These are phyloP conservation scores for Scopus umbretta DNA, from an alignment of 2,113 vertebrate genomes.

Conservation along the genomic window DNA sequence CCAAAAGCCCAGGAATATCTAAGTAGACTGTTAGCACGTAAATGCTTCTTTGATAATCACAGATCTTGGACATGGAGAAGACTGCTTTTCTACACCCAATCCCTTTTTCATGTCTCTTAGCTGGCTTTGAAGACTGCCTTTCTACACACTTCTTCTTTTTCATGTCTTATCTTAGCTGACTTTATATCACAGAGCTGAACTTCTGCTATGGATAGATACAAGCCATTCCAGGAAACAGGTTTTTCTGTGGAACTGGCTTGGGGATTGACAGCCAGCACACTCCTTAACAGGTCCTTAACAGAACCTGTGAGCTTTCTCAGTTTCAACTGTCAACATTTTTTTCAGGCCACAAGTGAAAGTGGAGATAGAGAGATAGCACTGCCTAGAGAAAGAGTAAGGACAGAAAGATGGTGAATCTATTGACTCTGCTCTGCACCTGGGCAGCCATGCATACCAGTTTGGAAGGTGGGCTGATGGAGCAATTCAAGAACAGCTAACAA, in stretches of 20 bases:
- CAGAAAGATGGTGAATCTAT: neutral
- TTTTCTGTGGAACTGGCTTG: neutral
- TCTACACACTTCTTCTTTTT: neutral
- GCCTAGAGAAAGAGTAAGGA: neutral
- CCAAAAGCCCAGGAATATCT: neutral
- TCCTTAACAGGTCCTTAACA: neutral
- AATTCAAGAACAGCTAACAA: neutral
- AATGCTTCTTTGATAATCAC: neutral
- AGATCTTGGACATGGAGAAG: neutral
- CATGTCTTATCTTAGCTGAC: neutral
- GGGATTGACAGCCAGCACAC: neutral
- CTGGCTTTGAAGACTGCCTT: neutral
- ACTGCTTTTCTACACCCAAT: neutral
- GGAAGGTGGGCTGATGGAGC: neutral
- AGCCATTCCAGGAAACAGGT: neutral
- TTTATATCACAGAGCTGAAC: neutral
- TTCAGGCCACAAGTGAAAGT: neutral
- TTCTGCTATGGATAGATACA: neutral
- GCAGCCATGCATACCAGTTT: fast-evolving
- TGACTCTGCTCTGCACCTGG: neutral
- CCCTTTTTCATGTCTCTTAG: neutral
- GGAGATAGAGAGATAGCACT: neutral
- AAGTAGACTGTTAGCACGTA: neutral
- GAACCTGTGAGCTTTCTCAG: neutral
- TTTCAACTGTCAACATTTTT: neutral